Conservation (phyloP, 2,113 vertebrate species). For the Ibidorhyncha struthersii region DNA sequence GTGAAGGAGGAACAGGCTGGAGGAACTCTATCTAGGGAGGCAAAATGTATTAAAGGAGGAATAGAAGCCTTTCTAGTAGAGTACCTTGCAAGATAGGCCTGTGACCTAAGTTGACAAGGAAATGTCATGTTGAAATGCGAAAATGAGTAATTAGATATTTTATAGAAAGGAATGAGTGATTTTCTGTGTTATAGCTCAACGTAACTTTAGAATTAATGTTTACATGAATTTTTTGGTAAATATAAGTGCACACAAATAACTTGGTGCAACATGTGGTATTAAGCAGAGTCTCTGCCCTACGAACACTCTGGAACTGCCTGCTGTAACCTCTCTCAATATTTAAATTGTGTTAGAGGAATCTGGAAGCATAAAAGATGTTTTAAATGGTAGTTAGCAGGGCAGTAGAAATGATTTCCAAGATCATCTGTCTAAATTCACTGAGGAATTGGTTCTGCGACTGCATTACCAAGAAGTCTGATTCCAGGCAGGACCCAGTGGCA, state of each 20-base stretch:
- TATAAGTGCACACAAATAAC: background rate
- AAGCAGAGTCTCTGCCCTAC: background rate
- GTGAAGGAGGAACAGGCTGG: background rate
- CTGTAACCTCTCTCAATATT: background rate
- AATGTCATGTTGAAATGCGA: background rate
- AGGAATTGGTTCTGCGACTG: background rate
- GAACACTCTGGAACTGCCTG: background rate
- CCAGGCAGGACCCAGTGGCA: background rate
- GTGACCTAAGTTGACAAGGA: background rate
- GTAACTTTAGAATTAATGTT: background rate
- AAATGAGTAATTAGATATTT: background rate
- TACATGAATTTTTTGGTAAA: background rate
- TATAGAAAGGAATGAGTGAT: background rate
- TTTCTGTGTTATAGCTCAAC: background rate
- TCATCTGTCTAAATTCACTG: background rate
- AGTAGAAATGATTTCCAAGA: background rate
- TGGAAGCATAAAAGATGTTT: background rate
- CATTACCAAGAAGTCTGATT: background rate
- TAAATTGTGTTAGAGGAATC: background rate
- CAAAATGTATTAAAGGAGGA: background rate
- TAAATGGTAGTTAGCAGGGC: constrained; percentile 2
- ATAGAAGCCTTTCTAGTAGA: background rate
- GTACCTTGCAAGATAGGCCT: background rate
- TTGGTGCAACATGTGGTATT: background rate
- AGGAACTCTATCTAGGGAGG: background rate